Evolutionary conservation across 35 echinoderm and acorn worm genomes (phyloP).

Genomic region (Heliocidaris erythrogramma): DNA sequence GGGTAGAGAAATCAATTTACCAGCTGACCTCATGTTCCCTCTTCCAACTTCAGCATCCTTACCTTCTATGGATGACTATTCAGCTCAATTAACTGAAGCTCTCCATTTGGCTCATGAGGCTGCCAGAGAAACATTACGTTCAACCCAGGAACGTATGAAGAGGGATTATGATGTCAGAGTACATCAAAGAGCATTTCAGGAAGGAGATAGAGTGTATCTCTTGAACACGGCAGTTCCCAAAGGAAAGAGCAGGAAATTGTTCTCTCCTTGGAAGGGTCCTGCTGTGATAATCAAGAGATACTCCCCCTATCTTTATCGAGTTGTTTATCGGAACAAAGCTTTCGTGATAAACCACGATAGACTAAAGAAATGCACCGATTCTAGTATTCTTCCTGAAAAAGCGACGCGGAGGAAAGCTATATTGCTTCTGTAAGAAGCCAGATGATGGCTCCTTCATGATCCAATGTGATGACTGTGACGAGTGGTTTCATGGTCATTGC

Average conservation of each 20-base stretch:
- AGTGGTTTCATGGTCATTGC: conserved; percentile 62
- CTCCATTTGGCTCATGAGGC: conserved; percentile 37
- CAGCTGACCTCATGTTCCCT: conserved; percentile 57
- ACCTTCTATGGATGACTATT: neutral
- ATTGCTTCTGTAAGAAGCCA: conserved; percentile 52
- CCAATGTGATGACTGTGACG: conserved; percentile 58
- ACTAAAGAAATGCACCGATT: conserved; percentile 37
- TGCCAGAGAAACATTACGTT: neutral
- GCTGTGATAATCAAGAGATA: conserved; percentile 34
- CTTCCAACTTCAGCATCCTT: neutral
- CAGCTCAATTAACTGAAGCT: neutral
- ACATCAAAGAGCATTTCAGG: neutral
- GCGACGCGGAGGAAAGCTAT: neutral
- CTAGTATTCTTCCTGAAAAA: neutral
- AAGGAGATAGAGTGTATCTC: conserved; percentile 44
- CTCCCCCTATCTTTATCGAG: conserved; percentile 38
- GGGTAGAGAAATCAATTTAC: conserved; percentile 53
- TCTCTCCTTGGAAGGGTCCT: conserved; percentile 56
- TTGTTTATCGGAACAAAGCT: conserved; percentile 33
- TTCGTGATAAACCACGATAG: conserved; percentile 57
- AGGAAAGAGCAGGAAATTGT: conserved; percentile 50
- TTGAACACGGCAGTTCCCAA: conserved; percentile 40
- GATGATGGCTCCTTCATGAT: conserved; percentile 52
- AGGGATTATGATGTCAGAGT: conserved; percentile 32
- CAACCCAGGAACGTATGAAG: conserved; percentile 47